phyloP scores from a whole-genome alignment of 2,888 invertebrate genomes.

The Drosophila austrosaltans region DNA sequence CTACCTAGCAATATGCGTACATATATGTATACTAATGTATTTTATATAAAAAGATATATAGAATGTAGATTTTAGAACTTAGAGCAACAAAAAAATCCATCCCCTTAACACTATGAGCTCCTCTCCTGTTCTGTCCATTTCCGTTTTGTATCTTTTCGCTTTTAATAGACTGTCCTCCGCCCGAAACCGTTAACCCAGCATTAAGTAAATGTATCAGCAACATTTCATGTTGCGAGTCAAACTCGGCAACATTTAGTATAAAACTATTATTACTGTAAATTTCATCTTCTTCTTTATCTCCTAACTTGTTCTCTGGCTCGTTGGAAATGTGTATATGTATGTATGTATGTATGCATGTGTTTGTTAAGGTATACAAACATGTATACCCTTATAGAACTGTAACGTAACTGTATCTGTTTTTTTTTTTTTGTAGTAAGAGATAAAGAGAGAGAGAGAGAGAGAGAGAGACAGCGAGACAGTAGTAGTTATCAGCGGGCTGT shows the following conservation, averaged over 20 bases:
- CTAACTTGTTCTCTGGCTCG: no score
- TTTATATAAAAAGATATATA: background rate
- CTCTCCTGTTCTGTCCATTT: background rate
- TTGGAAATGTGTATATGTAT: no score
- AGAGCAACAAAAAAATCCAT: background rate
- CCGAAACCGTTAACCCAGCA: background rate
- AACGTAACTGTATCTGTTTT: no score
- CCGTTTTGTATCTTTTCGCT: background rate
- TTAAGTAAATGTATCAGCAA: background rate
- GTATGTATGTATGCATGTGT: no score
- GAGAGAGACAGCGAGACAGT: background rate
- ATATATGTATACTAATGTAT: background rate
- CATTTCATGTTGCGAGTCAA: background rate
- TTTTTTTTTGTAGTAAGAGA: background rate
- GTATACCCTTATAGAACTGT: no score
- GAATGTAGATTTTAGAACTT: slow-evolving; percentile 9
- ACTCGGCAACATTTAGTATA: background rate
- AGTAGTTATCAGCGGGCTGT: background rate
- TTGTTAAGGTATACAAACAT: no score
- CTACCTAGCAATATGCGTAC: slow-evolving; percentile 45
- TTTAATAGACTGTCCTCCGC: background rate
- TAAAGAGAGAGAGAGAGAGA: background rate
- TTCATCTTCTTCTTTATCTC: background rate
- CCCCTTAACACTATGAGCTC: background rate
- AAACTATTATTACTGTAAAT: background rate